These are phyloP conservation scores for Zophobas atratus DNA, from an alignment of 1,140 invertebrate species.

Conservation along the genomic window DNA sequence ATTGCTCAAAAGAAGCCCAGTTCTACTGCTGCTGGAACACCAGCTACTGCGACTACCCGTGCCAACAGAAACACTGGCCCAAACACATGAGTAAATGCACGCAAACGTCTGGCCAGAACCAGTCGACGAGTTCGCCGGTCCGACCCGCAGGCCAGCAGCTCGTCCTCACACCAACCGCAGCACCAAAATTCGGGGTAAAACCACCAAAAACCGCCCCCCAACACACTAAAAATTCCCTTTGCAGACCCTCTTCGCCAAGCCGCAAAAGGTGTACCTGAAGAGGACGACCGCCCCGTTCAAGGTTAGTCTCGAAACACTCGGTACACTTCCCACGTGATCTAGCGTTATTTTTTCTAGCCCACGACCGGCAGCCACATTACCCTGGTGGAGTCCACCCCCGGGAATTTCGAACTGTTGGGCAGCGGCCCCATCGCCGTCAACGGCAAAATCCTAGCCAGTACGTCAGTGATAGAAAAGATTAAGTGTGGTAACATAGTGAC, in stretches of 20 bases:
- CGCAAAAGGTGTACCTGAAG: constrained; percentile 33
- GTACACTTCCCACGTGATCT: background rate
- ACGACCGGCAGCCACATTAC: constrained; percentile 56
- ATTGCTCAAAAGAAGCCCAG: constrained; percentile 88
- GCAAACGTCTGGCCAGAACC: constrained; percentile 56
- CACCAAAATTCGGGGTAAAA: constrained; percentile 59
- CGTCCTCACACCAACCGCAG: constrained; percentile 53
- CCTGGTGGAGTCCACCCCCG: constrained; percentile 62
- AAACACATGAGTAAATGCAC: constrained; percentile 71
- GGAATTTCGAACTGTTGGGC: constrained; percentile 61
- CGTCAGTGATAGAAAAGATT: constrained; percentile 47
- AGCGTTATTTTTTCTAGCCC: constrained; percentile 13
- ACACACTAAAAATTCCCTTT: constrained; percentile 8
- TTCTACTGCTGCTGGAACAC: constrained; percentile 98
- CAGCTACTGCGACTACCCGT: constrained; percentile 91
- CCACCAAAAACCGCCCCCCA: constrained; percentile 23
- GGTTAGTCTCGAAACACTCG: background rate
- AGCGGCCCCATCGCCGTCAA: constrained; percentile 55
- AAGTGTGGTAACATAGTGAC: constrained; percentile 54
- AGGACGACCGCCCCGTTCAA: constrained; percentile 15
- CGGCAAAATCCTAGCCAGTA: constrained; percentile 54
- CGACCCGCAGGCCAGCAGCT: constrained; percentile 50
- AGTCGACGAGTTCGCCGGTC: constrained; percentile 34
- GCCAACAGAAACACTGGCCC: constrained; percentile 82
- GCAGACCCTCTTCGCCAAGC: constrained; percentile 37